These are phyloP conservation scores for Macrosoma leucophasiata DNA, from an alignment of 2,888 invertebrate genomes.

Conservation along the genomic window DNA sequence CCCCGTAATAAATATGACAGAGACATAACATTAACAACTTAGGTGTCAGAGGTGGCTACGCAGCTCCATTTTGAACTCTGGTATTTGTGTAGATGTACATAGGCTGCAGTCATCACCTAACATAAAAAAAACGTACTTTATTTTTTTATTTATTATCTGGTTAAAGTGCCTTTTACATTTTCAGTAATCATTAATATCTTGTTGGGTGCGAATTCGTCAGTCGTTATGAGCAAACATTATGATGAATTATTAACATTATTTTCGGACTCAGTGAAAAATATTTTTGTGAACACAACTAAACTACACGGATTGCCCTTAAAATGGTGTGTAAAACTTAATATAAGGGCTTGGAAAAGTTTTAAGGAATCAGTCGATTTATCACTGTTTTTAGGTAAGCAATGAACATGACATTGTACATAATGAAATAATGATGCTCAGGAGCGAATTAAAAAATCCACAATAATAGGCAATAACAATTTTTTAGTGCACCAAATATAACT, in stretches of 20 bases:
- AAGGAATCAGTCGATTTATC: conserved; percentile 79
- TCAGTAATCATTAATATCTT: conserved; percentile 76
- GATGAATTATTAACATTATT: conserved; percentile 70
- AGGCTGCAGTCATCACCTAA: too few species aligned
- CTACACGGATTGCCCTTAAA: conserved; percentile 81
- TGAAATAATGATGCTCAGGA: too few species aligned
- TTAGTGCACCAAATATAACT: too few species aligned
- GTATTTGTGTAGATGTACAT: too few species aligned
- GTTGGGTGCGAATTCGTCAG: conserved; percentile 38
- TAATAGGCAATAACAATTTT: too few species aligned
- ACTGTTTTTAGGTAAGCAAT: conserved; percentile 76
- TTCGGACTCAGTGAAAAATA: conserved; percentile 79
- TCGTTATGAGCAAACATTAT: conserved; percentile 39
- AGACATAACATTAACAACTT: too few species aligned
- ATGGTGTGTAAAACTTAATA: conserved; percentile 76
- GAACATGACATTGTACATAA: too few species aligned
- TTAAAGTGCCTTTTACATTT: conserved; percentile 26
- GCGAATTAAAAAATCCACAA: too few species aligned
- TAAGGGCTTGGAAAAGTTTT: conserved; percentile 84
- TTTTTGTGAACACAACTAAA: conserved; percentile 83
- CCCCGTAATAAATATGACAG: too few species aligned
- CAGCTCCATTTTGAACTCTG: too few species aligned
- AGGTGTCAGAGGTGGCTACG: too few species aligned
- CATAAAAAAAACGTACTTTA: too few species aligned
- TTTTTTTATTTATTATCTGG: background rate